Percentiles rank a stretch among this genome's conserved stretches.
Conservation (phyloP, 2,113 vertebrate genomes). For the Tupaia tana region DNA sequence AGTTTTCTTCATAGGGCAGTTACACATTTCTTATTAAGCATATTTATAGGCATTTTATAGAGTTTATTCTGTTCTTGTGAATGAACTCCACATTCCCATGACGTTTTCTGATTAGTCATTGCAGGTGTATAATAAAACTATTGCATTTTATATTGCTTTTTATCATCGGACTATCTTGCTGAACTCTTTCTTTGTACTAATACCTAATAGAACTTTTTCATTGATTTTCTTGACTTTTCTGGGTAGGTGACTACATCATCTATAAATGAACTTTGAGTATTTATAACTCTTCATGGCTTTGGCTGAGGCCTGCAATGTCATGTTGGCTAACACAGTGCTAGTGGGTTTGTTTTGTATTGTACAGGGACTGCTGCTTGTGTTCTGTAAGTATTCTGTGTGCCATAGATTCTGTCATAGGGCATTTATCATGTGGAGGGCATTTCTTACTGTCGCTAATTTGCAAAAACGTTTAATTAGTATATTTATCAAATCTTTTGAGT, state of each 20-base stretch:
- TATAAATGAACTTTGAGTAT: conserved; percentile 33
- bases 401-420: background rate
- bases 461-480: conserved; percentile 3
- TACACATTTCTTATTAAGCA: conserved; percentile 32
- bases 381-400: conserved; percentile 18
- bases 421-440: conserved; percentile 15
- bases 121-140: conserved; percentile 10
- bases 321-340: background rate
- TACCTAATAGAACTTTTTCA: background rate
- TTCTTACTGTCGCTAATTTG: conserved; percentile 14
- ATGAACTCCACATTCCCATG: background rate
- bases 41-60: conserved; percentile 10
- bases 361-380: conserved; percentile 27
- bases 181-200: conserved; percentile 35
- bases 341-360: background rate
- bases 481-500: conserved; percentile 29
- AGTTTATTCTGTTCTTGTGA: conserved; percentile 18
- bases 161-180: conserved; percentile 18
- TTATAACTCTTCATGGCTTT: conserved; percentile 44
- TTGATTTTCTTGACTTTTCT: conserved; percentile 35
- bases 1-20: background rate
- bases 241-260: background rate
- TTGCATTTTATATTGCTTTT: conserved; percentile 9
- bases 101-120: conserved; percentile 30
- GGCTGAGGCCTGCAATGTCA: background rate